phyloP scores from a whole-genome alignment of 2,113 vertebrate genomes.

The human region GRCh38 chr3:146842501-146843000 shows the following conservation, averaged over 20 bases:
- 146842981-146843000: background rate
- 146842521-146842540: background rate
- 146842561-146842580: background rate
- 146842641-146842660: too few relatives aligned
- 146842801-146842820: background rate
- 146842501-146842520: background rate
- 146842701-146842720: background rate
- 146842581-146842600: background rate
- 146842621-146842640: background rate
- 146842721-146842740: background rate
- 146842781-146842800: background rate
- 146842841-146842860: background rate
- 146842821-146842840: too few relatives aligned
- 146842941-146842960: background rate
- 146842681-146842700: background rate
- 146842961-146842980: background rate
- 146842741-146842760: background rate
- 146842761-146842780: background rate
- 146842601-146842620: background rate
- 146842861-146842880: background rate
- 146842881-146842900: background rate
- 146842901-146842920: background rate
- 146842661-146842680: background rate
- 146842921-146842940: background rate
- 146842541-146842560: background rate